Conservation (phyloP, 64 coral and sea anemone species). For the Cladopsammia gracilis region DNA sequence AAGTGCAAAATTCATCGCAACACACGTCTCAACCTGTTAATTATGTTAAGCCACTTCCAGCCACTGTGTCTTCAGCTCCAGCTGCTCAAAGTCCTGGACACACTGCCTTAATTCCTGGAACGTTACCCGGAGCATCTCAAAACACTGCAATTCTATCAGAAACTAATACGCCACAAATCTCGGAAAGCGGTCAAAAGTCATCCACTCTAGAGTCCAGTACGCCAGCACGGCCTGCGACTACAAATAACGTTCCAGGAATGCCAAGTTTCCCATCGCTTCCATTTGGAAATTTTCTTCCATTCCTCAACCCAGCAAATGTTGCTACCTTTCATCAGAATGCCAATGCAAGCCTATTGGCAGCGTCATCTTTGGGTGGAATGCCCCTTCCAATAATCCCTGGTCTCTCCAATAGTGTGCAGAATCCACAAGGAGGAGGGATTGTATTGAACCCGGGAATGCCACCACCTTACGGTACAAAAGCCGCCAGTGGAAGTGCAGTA, state of each 20-base stretch:
- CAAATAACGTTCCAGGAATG: not conserved
- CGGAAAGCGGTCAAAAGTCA: not conserved
- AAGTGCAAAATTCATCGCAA: not conserved
- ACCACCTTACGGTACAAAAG: not conserved
- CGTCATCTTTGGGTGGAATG: not conserved
- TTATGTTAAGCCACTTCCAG: not conserved
- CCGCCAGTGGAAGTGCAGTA: not conserved
- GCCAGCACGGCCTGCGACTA: not conserved
- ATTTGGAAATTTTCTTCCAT: not conserved
- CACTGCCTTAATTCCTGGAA: not conserved
- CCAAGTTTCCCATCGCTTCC: slow-evolving; percentile 17
- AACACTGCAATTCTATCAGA: not conserved
- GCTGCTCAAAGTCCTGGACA: not conserved
- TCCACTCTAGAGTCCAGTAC: not conserved
- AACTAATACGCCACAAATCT: not conserved
- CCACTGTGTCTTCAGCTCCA: not conserved
- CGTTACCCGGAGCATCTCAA: not conserved
- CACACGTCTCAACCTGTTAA: not conserved
- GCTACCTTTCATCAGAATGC: not conserved
- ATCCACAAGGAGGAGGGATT: not conserved
- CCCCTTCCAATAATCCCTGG: not conserved
- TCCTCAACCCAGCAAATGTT: not conserved
- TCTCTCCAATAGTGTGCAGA: not conserved
- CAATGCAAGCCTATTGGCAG: not conserved
- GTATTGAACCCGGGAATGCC: not conserved